phyloP scores from a whole-genome alignment of 1,140 invertebrate species.

The Drosophila cardini region DNA sequence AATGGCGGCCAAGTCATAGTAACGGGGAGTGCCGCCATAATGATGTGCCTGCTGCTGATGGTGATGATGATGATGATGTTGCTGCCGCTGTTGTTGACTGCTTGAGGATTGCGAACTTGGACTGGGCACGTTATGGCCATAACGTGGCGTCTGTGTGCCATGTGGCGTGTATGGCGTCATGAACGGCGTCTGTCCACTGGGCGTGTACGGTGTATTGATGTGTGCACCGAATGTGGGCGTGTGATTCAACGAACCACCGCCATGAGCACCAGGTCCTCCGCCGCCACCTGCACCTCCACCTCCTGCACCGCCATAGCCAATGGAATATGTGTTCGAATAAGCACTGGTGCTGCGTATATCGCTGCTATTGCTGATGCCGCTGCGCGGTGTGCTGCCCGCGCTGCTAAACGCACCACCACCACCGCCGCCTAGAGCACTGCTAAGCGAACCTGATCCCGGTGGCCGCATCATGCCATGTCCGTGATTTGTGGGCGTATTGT shows the following conservation, averaged over 20 bases:
- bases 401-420: conserved; percentile 35
- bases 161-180: conserved; percentile 94
- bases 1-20: conserved; percentile 49
- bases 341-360: conserved; percentile 55
- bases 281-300: conserved; percentile 88
- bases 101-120: conserved; percentile 84
- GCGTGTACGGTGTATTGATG: conserved; percentile 92
- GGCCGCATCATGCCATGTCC: conserved; percentile 58
- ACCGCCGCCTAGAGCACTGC: not conserved
- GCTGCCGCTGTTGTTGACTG: conserved; percentile 82
- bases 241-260: not conserved
- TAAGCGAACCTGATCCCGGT: conserved; percentile 25
- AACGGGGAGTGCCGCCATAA: conserved; percentile 77
- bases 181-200: conserved; percentile 95
- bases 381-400: conserved; percentile 63
- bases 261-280: conserved; percentile 67
- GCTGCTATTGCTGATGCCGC: conserved; percentile 57
- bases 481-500: conserved; percentile 82
- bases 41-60: conserved; percentile 41
- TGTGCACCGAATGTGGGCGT: conserved; percentile 84
- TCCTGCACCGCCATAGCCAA: conserved; percentile 56
- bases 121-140: conserved; percentile 87
- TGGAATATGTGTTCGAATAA: conserved; percentile 90
- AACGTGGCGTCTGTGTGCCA: conserved; percentile 87
- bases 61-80: conserved; percentile 62